Conservation (phyloP, 2,888 invertebrate species). For the Tipula unca region DNA sequence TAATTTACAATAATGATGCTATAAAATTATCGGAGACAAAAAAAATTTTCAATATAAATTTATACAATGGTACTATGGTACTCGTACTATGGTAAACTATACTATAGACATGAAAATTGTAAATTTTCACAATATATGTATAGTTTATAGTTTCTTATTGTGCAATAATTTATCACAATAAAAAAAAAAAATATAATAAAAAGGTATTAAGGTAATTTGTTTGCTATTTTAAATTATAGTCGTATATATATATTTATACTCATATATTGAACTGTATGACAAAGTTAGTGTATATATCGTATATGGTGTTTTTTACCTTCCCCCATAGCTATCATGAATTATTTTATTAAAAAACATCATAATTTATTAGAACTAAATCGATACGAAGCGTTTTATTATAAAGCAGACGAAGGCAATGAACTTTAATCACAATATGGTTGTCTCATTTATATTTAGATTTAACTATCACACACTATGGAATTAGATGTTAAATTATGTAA, state of each 20-base stretch:
- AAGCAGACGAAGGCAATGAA: no score
- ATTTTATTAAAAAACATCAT: no score
- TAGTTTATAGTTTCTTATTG: neutral
- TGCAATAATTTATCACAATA: neutral
- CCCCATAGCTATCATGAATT: neutral
- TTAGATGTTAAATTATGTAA: no score
- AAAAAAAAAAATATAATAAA: neutral
- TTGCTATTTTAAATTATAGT: neutral
- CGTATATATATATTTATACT: neutral
- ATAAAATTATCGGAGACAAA: neutral
- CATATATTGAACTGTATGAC: neutral
- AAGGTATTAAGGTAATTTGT: neutral
- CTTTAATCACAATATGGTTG: no score
- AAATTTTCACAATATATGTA: neutral
- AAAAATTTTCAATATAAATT: neutral
- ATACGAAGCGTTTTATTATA: no score
- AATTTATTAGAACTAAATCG: no score
- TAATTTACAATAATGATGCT: conserved; percentile 8
- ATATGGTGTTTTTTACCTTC: neutral
- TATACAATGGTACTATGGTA: neutral
- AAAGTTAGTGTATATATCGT: neutral
- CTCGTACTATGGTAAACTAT: no score
- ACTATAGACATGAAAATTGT: no score
- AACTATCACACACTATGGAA: no score
- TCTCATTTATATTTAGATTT: no score